A percentile compares a stretch with the other conserved stretches of the same genome.
Conservation (phyloP, 2,797 vertebrate genomes). For the Urophycis tenuis region DNA sequence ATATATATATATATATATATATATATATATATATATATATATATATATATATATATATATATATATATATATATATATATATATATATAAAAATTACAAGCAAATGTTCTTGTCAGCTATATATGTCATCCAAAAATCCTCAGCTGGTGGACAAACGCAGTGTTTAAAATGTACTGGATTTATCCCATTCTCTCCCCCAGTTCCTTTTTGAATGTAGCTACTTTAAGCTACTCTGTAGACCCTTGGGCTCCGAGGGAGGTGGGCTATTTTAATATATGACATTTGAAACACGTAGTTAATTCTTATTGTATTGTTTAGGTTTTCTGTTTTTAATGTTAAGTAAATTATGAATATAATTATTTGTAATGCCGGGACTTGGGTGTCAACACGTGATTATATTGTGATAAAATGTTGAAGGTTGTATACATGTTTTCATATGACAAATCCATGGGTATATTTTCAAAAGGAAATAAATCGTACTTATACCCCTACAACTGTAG, state of each 20-base stretch:
- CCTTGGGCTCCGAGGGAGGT: constrained; percentile 33
- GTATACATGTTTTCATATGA: constrained; percentile 78
- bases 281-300: constrained; percentile 60
- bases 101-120: constrained; percentile 61
- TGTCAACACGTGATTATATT: constrained; percentile 71
- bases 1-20: neutral
- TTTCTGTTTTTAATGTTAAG: constrained; percentile 63
- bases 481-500: constrained; percentile 57
- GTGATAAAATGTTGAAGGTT: constrained; percentile 76
- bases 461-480: constrained; percentile 77
- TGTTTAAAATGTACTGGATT: constrained; percentile 50
- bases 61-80: neutral
- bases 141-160: constrained; percentile 40
- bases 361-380: constrained; percentile 68
- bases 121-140: constrained; percentile 57
- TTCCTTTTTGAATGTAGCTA: constrained; percentile 48
- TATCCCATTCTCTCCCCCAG: constrained; percentile 33
- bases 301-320: constrained; percentile 51
- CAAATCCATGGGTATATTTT: constrained; percentile 81
- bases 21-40: neutral
- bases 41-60: constrained; percentile 22
- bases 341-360: constrained; percentile 49
- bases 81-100: constrained; percentile 52
- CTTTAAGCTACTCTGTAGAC: constrained; percentile 46
- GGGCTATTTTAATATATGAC: constrained; percentile 55